Evolutionary conservation across 2,888 invertebrate genomes (phyloP).

Genomic region (Tiliacea citrago): DNA sequence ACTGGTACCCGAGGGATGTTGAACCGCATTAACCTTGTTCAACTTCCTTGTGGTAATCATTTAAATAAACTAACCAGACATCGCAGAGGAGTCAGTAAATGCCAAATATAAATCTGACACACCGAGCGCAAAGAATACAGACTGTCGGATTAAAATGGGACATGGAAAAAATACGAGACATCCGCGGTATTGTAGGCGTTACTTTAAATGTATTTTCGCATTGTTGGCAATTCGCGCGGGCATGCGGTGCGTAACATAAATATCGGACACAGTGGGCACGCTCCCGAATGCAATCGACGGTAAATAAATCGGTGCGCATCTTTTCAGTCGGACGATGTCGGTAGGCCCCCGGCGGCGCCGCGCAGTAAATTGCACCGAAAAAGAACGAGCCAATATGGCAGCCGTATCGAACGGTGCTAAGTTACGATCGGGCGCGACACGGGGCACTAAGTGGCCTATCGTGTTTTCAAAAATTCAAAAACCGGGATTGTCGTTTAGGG

Average conservation of each 20-base stretch:
- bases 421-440: slow-evolving; percentile 86
- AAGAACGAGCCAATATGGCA: slow-evolving; percentile 86
- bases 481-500: slow-evolving; percentile 77
- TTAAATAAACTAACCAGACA: slow-evolving; percentile 62
- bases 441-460: slow-evolving; percentile 89
- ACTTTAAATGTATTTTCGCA: slow-evolving; percentile 85
- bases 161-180: slow-evolving; percentile 84
- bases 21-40: slow-evolving; percentile 66
- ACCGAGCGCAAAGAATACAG: slow-evolving; percentile 71
- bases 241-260: slow-evolving; percentile 84
- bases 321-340: slow-evolving; percentile 79
- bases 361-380: slow-evolving; percentile 88
- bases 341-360: slow-evolving; percentile 82
- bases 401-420: slow-evolving; percentile 86
- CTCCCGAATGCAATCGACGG: slow-evolving; percentile 85
- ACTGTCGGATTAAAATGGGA: slow-evolving; percentile 80
- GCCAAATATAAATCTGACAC: slow-evolving; percentile 77
- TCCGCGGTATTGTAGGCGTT: slow-evolving; percentile 81
- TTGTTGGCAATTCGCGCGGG: slow-evolving; percentile 84
- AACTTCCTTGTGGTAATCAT: slow-evolving; percentile 59
- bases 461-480: slow-evolving; percentile 87
- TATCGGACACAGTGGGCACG: slow-evolving; percentile 84
- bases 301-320: slow-evolving; percentile 84
- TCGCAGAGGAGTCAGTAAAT: slow-evolving; percentile 62
- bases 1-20: slow-evolving; percentile 67